A percentile compares a stretch with the other conserved stretches of the same genome.
phyloP scores from a whole-genome alignment of 2,888 invertebrate genomes.

The Ectropis crepuscularia region DNA sequence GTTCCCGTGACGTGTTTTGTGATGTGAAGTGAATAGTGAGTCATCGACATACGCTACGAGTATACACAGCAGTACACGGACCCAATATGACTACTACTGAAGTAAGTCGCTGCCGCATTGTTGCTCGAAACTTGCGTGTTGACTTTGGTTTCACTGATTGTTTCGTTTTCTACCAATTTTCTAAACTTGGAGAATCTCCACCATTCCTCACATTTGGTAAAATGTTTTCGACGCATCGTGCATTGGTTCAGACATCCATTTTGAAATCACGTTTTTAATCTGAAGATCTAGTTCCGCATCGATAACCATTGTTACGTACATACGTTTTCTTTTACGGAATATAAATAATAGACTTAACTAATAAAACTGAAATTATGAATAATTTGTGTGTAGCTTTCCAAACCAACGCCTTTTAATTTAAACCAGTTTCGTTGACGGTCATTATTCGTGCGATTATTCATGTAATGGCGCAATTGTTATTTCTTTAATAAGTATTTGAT shows the following conservation, averaged over 20 bases:
- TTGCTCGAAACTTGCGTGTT: slow-evolving; percentile 11
- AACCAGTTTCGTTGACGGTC: slow-evolving; percentile 20
- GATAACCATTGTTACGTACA: not conserved
- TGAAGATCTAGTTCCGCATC: slow-evolving; percentile 5
- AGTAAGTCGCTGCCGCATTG: slow-evolving; percentile 17
- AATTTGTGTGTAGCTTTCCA: slow-evolving; percentile 16
- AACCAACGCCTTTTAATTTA: slow-evolving; percentile 25
- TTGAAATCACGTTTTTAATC: not conserved
- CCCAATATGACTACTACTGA: slow-evolving; percentile 3
- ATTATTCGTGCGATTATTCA: slow-evolving; percentile 22
- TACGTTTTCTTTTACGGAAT: not conserved
- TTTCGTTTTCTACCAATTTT: slow-evolving; percentile 12
- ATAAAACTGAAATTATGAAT: too few relatives aligned
- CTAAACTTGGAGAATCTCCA: not conserved
- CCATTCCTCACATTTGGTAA: not conserved
- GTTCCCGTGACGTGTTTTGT: slow-evolving; percentile 5
- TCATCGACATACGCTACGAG: not conserved
- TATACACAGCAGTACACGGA: not conserved
- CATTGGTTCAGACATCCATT: not conserved
- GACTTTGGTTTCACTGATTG: slow-evolving; percentile 16
- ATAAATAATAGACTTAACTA: too few relatives aligned
- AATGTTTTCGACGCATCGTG: not conserved
- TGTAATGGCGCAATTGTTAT: slow-evolving; percentile 25
- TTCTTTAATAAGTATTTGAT: slow-evolving; percentile 11
- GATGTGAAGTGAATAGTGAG: not conserved